Conservation (phyloP, 2,888 invertebrate species). For the Geophilus truncorum region DNA sequence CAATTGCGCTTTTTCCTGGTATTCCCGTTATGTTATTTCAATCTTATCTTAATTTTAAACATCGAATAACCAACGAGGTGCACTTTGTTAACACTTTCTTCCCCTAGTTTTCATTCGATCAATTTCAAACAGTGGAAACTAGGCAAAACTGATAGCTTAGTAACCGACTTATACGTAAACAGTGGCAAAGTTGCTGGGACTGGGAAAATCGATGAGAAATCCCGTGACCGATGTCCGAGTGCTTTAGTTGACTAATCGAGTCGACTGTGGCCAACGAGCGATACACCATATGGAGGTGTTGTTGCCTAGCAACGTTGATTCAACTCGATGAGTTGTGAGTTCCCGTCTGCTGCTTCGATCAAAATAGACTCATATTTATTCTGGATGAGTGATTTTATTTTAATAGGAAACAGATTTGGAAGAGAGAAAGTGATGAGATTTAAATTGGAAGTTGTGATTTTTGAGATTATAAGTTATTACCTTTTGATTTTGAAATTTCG, state of each 20-base stretch:
- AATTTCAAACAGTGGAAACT: background rate
- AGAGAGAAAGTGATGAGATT: no score
- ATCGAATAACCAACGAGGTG: background rate
- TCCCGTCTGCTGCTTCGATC: background rate
- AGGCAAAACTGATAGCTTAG: background rate
- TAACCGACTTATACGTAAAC: background rate
- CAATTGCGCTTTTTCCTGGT: background rate
- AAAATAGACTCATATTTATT: background rate
- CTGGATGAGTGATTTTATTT: no score
- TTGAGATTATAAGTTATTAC: no score
- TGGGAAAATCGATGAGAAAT: background rate
- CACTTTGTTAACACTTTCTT: background rate
- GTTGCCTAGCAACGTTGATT: background rate
- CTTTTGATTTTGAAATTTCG: no score
- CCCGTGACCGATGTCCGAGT: background rate
- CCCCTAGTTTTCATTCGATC: background rate
- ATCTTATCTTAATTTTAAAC: no score
- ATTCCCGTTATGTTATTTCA: background rate
- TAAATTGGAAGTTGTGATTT: no score
- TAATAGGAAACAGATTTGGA: no score
- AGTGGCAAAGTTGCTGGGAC: background rate
- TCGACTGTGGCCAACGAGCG: background rate
- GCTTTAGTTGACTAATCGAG: background rate
- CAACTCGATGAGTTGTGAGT: background rate
- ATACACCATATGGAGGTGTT: background rate